Evolutionary conservation across 2,797 vertebrate species (phyloP).

Genomic region (Propithecus deckenii): DNA sequence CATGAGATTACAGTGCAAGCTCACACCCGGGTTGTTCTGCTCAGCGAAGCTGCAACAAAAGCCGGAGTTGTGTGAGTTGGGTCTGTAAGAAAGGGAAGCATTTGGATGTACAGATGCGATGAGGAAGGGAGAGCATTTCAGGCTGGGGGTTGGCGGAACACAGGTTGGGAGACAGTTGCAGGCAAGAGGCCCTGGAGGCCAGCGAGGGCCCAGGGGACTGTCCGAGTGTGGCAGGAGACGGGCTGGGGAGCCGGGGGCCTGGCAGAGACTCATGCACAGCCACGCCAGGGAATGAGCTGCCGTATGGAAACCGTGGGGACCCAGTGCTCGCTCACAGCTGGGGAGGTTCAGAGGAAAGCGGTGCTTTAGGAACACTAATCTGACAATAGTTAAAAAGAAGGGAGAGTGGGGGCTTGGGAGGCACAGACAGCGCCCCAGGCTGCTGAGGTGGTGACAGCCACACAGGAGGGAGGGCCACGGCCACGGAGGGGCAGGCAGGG

Average conservation of each 20-base stretch:
- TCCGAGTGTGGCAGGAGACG: fast-evolving
- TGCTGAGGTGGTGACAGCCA: not conserved
- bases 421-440: not conserved
- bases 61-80: not conserved
- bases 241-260: not conserved
- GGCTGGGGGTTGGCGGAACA: not conserved
- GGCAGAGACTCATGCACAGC: fast-evolving
- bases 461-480: fast-evolving
- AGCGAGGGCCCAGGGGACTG: fast-evolving
- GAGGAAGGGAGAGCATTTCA: not conserved
- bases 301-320: fast-evolving
- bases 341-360: fast-evolving
- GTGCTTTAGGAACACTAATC: fast-evolving
- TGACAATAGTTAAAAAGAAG: fast-evolving
- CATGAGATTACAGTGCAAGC: not conserved
- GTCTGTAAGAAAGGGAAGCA: not conserved
- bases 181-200: fast-evolving
- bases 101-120: not conserved
- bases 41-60: not conserved
- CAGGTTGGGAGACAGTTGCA: fast-evolving
- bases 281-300: fast-evolving
- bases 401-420: no score
- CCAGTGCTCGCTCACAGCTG: not conserved
- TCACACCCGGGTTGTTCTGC: not conserved
- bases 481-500: not conserved